phyloP scores from a whole-genome alignment of 2,113 vertebrate genomes.

The Alethe diademata region DNA sequence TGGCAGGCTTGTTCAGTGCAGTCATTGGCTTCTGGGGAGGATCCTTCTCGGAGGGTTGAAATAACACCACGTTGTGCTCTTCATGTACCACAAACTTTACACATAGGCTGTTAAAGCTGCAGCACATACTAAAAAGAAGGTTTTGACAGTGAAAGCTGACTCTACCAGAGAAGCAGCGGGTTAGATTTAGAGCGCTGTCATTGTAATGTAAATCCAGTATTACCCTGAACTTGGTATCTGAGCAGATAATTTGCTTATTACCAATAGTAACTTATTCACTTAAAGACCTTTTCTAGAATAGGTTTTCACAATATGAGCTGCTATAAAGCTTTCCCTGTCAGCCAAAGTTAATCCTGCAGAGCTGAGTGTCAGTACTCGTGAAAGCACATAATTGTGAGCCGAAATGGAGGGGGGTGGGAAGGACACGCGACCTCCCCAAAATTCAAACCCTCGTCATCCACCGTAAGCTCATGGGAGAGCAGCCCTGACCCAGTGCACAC shows the following conservation, averaged over 20 bases:
- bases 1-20: slow-evolving; percentile 33
- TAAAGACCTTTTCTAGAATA: not conserved
- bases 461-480: not conserved
- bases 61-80: slow-evolving; percentile 37
- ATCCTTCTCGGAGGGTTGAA: slow-evolving; percentile 21
- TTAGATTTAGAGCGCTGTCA: not conserved
- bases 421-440: not conserved
- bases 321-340: not conserved
- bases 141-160: not conserved
- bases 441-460: not conserved
- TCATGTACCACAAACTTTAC: slow-evolving; percentile 48
- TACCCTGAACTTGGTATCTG: not conserved
- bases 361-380: not conserved
- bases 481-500: not conserved
- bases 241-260: not conserved
- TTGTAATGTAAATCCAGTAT: not conserved
- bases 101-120: slow-evolving; percentile 11
- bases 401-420: not conserved
- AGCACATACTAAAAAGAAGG: not conserved
- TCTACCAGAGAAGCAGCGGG: not conserved
- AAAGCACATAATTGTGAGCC: not conserved
- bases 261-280: not conserved
- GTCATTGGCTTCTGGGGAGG: slow-evolving; percentile 60
- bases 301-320: not conserved
- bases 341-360: not conserved